Conservation (phyloP, 2,797 vertebrate species). For the Manis pentadactyla region DNA sequence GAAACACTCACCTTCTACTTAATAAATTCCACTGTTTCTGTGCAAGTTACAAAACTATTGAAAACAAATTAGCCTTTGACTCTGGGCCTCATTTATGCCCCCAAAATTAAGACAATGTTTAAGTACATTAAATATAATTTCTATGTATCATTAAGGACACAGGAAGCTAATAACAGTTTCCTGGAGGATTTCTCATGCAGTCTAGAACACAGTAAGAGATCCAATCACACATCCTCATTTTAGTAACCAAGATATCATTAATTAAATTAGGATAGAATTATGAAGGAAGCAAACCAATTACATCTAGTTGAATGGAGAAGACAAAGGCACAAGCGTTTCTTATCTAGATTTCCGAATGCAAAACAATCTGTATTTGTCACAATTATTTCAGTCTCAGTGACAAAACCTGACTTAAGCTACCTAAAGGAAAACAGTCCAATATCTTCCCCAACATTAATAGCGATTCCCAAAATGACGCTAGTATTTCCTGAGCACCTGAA, state of each 20-base stretch:
- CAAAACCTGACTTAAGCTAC: not conserved
- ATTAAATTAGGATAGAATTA: not conserved
- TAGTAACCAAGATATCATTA: not conserved
- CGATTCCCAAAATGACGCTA: not conserved
- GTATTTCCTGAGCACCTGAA: not conserved
- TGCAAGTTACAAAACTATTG: not conserved
- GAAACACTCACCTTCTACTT: not conserved
- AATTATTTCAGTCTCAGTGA: not conserved
- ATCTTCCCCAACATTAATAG: not conserved
- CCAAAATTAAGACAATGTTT: not conserved
- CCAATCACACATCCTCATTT: not conserved
- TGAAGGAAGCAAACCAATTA: not conserved
- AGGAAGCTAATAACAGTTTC: not conserved
- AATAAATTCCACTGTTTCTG: not conserved
- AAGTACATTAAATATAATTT: not conserved
- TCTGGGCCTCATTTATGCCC: not conserved
- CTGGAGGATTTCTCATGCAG: not conserved
- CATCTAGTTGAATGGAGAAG: not conserved
- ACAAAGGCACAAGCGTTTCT: not conserved
- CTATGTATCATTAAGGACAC: not conserved
- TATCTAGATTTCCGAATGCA: not conserved
- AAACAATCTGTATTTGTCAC: not conserved
- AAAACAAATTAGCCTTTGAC: not conserved
- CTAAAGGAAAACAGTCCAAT: not conserved
- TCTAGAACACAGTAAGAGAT: not conserved